Percentiles rank a stretch among this genome's conserved stretches.
phyloP scores from a whole-genome alignment of 2,888 invertebrate genomes.

The Xanthia icteritia region DNA sequence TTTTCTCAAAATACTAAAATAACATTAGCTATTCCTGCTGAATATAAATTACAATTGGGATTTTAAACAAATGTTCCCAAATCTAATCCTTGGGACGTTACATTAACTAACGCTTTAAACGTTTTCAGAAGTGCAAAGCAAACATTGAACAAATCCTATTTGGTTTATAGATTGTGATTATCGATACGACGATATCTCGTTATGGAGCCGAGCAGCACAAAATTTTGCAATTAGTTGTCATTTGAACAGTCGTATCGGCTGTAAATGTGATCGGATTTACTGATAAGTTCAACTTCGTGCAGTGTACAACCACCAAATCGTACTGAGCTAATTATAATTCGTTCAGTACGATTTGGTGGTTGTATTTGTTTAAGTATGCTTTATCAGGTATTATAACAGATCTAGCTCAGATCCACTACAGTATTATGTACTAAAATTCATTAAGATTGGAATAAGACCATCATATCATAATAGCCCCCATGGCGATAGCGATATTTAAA shows the following conservation, averaged over 20 bases:
- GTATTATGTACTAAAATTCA: no score
- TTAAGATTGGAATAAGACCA: no score
- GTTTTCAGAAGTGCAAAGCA: slow-evolving; percentile 41
- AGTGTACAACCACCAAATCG: background rate
- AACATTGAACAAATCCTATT: slow-evolving; percentile 44
- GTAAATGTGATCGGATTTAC: slow-evolving; percentile 51
- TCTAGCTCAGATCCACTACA: no score
- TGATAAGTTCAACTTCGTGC: slow-evolving; percentile 55
- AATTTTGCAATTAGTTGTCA: slow-evolving; percentile 61
- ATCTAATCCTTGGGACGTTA: slow-evolving; percentile 32
- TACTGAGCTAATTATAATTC: slow-evolving; percentile 33
- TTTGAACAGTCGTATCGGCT: slow-evolving; percentile 50
- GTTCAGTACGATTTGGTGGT: slow-evolving; percentile 12
- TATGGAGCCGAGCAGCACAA: slow-evolving; percentile 39
- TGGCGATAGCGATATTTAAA: no score
- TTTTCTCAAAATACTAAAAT: background rate
- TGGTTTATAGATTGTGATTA: slow-evolving; percentile 59
- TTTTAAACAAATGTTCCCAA: slow-evolving; percentile 29
- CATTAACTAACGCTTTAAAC: slow-evolving; percentile 36
- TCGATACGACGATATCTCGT: slow-evolving; percentile 48
- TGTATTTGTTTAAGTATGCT: background rate
- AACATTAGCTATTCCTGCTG: slow-evolving; percentile 10
- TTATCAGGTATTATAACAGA: background rate
- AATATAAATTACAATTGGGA: slow-evolving; percentile 16
- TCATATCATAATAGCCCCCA: no score